Base-by-base conservation (phyloP, 1,140 invertebrate species). In the Stenopsyche tienmushanensis region DNA sequence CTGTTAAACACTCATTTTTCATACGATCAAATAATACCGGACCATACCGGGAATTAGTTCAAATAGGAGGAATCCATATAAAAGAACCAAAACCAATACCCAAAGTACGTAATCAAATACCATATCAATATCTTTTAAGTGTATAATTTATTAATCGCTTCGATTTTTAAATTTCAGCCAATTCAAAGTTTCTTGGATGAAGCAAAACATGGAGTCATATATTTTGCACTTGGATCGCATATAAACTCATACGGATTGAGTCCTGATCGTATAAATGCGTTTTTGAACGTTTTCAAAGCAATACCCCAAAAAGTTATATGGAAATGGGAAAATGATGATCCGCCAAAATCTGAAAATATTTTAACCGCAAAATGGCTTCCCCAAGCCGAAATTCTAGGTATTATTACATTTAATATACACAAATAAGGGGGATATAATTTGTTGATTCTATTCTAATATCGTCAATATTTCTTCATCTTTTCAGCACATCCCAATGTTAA, bases 361-460 rank as follows among this genome's bases (percentile, higher is more conserved):
- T 78, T 83, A 47, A 72, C 86, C 1, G 78, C 76, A 24, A 83
- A 83, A 41, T 90, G 89, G 88, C 73, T 89, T 2, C 88, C 88
- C 0, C 88, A 91, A 70, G 83, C 83, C 58, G 87, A 88, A 71
- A 78, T 90, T 65, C 74, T 90, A 67, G 83, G 86, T 84, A 78
- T 88, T 73, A 79, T 73, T 75, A 23, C 24, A n/a, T n/a, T n/a
- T n/a, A n/a, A n/a, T n/a, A n/a, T n/a, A n/a, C n/a, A n/a, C n/a
- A n/a, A n/a, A n/a, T 80, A 72, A 63, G 70, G 60, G 60, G 17
- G n/a, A 34, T 34, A 34, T 34, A 7, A 34, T 7, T 34, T 7
- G 5, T 34, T 34, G 5, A 7, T 13, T 34, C 13, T 5, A 34
- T 7, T 34, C 5, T 34, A 34, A 34, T 34, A 34, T 34, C n/a